Conservation (phyloP, 2,888 invertebrate genomes). For the Sicus ferrugineus region DNA sequence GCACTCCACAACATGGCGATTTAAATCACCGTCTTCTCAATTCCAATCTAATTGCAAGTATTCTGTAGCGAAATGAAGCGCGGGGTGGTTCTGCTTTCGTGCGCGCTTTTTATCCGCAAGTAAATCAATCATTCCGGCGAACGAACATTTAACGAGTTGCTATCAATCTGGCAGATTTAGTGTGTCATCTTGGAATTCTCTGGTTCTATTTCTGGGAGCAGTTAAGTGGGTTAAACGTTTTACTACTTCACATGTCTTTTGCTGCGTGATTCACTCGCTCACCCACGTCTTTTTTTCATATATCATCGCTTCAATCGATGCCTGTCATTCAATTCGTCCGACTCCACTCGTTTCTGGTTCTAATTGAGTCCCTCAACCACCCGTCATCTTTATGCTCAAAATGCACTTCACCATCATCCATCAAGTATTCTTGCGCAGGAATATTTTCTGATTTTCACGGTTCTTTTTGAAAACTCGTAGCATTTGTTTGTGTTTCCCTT, state of each 20-base stretch:
- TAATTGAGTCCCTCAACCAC: not conserved
- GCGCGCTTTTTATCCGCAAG: not conserved
- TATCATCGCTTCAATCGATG: not conserved
- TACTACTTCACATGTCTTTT: not conserved
- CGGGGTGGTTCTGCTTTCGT: slow-evolving; percentile 1
- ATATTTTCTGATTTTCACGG: not conserved
- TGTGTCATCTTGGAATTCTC: not conserved
- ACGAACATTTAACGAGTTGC: slow-evolving; percentile 15
- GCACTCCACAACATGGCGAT: slow-evolving; percentile 24
- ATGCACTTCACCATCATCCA: slow-evolving; percentile 52
- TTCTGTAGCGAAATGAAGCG: slow-evolving; percentile 9
- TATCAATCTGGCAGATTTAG: slow-evolving; percentile 18
- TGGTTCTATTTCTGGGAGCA: not conserved
- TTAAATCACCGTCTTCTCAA: slow-evolving; percentile 20
- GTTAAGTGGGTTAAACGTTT: slow-evolving; percentile 24
- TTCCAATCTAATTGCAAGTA: slow-evolving; percentile 29
- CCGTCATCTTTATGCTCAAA: not conserved
- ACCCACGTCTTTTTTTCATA: slow-evolving; percentile 1
- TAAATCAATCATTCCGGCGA: slow-evolving; percentile 26
- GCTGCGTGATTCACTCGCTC: not conserved
- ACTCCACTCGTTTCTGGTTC: slow-evolving; percentile 17
- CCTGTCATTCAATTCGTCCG: not conserved
- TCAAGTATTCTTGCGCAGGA: slow-evolving; percentile 49
- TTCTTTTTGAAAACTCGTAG: slow-evolving; percentile 11
- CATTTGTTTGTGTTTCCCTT: slow-evolving; percentile 3